Percentiles rank a stretch among this genome's conserved stretches.
Evolutionary conservation across 2,797 vertebrate species (phyloP).

Genomic region (Helostoma temminkii): DNA sequence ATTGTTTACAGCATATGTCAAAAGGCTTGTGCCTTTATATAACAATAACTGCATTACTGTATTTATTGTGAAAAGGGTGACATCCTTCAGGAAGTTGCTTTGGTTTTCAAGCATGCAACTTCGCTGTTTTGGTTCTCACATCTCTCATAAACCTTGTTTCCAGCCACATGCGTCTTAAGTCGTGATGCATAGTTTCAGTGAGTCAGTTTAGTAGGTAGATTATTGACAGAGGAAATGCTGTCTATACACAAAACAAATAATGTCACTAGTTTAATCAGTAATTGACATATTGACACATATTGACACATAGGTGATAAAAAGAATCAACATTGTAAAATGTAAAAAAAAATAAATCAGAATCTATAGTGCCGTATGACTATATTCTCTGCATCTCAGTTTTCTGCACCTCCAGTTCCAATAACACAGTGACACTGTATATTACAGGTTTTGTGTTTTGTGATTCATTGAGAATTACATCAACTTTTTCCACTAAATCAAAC

Average conservation of each 20-base stretch:
- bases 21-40: too few relatives aligned
- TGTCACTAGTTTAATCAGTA: neutral
- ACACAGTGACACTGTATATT: too few relatives aligned
- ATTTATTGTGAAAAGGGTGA: neutral
- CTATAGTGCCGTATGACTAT: too few relatives aligned
- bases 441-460: neutral
- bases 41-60: neutral
- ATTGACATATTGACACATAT: too few relatives aligned
- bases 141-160: neutral
- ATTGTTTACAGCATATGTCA: too few relatives aligned
- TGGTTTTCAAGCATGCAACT: neutral
- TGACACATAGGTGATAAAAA: neutral
- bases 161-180: neutral
- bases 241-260: neutral
- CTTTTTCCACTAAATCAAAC: neutral
- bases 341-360: too few relatives aligned
- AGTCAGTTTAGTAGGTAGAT: neutral
- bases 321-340: neutral
- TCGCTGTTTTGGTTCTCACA: neutral
- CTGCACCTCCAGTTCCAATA: neutral
- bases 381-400: too few relatives aligned
- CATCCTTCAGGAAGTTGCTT: neutral
- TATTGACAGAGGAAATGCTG: neutral
- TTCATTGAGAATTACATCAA: neutral
- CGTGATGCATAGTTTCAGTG: neutral